Base-by-base conservation (phyloP, 2,113 vertebrate genomes). In the Pyxicephalus adspersus region DNA sequence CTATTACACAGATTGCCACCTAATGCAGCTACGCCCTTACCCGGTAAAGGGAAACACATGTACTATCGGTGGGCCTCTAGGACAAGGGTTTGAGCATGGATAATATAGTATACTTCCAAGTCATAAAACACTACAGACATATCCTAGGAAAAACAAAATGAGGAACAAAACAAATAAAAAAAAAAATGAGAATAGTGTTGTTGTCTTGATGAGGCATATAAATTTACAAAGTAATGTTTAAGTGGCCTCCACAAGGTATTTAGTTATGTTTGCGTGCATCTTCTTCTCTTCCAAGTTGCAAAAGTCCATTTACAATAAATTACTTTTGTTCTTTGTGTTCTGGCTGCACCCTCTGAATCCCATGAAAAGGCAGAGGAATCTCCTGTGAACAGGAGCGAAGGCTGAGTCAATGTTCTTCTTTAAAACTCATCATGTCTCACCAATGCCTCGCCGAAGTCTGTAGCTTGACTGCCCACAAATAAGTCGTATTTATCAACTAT, bases 391-490 rank as follows among this genome's bases (percentile, higher is more conserved):
- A 57, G 82, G 64, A 78, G 68, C 22, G 28, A 38, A 26, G 25
- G 50, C 29, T 31, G 58, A 26, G 13, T 58, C 52, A 68, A 6
- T 23, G 16, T 5, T 23, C 15, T 55, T 58, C 45, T 83, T 92
- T 89, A 97, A 84, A 97, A 96, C 80, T 97, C 96, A 22, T 98
- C 96, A 3, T 98, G 96, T 50, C 93, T 92, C 83, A 96, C 92
- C 86, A 97, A 86, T 2, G 95, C 95, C 83, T 96, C 95, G 0
- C 96, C 96, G 13, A 95, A 98, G 87, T 98, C 94, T 50, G 96
- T 98, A 84, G 95, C 96, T 86, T 98, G 96, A 85, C 96, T 98
- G 63, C 96, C 96, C 76, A 98, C 96, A 83, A 97, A 98, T 83
- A 97, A 85, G 67, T 98, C 96, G 1, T 94, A 95, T 73, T 96